Base-by-base conservation (phyloP, 2,888 invertebrate genomes). In the Cheilosia variabilis region DNA sequence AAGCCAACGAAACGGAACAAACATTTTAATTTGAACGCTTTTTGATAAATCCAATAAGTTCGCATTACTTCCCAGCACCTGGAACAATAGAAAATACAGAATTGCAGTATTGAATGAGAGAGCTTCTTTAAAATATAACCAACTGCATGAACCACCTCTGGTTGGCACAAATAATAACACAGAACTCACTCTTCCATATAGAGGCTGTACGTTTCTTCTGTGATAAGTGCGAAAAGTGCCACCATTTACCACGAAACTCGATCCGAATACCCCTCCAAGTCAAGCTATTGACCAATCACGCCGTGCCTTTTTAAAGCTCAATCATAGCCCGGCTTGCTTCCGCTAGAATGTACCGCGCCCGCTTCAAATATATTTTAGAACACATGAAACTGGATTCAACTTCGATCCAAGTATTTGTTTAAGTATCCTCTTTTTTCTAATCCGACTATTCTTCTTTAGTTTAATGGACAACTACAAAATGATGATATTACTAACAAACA, bases 341-440 rank as follows among this genome's bases (percentile, higher is more conserved):
- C 27, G 24, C 27, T 17, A n/a, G 19, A 43, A 22, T 65, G 57
- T 19, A 75, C 69, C 79, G 75, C 66, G 75, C 66, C 52, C 27
- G 17, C 22, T 7, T 68, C 19, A 34, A 19, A 17, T 17, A 53
- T 31, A 22, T 24, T 63, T 62, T 60, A 34, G 6, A 9, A 41
- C 4, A 47, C 4, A 58, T 7, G 4, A 45, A 37, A 34, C 22
- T 50, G 66, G 62, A 77, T 62, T 53, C 55, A 68, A 79, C 41
- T 79, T 73, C 62, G 57, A 79, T 75, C 50, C 65, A 79, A 75
- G 78, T 83, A 79, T 79, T 84, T 75, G 83, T 83, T 83, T 69
- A 69, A 83, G 55, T 62, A 73, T 78, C 68, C 57, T 6, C 27
- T 68, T 63, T 57, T 52, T 17, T n/a, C 10, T 2, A 24, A n/a